Evolutionary conservation across 2,113 vertebrate genomes (phyloP).

Genomic region (Dicrurus megarhynchus): DNA sequence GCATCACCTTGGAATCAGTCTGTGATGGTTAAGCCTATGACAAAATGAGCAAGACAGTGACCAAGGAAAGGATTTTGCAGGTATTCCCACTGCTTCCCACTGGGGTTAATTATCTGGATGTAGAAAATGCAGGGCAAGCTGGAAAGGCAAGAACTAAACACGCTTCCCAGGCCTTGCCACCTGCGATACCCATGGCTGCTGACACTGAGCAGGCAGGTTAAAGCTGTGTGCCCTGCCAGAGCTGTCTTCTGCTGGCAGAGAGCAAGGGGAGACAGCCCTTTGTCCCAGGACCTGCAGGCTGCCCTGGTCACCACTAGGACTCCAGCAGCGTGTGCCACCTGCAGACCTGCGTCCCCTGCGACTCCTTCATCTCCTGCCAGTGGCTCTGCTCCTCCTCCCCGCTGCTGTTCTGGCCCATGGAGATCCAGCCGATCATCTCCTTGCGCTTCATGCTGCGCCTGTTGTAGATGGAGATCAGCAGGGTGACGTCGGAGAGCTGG

Average conservation of each 20-base stretch:
- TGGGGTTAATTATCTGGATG: not conserved
- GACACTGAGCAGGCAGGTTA: not conserved
- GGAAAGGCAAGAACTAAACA: not conserved
- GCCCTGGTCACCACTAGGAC: conserved; percentile 69
- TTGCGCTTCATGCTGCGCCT: conserved; percentile 93
- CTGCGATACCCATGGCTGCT: not conserved
- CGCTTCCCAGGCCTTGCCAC: not conserved
- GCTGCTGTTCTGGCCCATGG: conserved; percentile 91
- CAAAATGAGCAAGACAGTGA: not conserved
- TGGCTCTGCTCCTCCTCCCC: conserved; percentile 90
- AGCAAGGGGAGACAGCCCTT: not conserved
- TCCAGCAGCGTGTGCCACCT: conserved; percentile 91
- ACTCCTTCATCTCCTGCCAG: conserved; percentile 94
- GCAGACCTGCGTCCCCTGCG: conserved; percentile 84
- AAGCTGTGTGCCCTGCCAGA: not conserved
- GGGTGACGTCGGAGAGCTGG: conserved; percentile 93
- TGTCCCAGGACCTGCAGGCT: not conserved
- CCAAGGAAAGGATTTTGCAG: not conserved
- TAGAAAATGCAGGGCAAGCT: not conserved
- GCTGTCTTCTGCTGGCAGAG: not conserved
- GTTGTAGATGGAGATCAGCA: conserved; percentile 91
- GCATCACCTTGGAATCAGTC: not conserved
- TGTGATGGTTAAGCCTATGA: not conserved
- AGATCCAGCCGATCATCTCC: conserved; percentile 96
- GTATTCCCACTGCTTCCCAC: not conserved